Evolutionary conservation across 2,888 invertebrate genomes (phyloP).

Genomic region (Cybosia mesomella): DNA sequence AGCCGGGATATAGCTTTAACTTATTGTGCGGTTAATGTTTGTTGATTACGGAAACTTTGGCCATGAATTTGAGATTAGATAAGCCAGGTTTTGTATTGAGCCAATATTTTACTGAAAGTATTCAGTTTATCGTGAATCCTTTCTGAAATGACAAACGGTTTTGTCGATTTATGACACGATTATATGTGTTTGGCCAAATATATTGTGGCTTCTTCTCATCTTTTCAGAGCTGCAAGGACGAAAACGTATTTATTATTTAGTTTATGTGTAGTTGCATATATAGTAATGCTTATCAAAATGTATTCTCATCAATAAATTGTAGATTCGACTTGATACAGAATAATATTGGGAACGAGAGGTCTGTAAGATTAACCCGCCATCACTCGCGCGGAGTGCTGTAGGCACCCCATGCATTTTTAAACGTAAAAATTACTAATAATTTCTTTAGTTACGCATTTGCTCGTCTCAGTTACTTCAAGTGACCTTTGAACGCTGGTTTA

Average conservation of each 20-base stretch:
- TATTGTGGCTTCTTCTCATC: neutral
- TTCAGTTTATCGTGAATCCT: neutral
- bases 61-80: slow-evolving; percentile 7
- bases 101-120: neutral
- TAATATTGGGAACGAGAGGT: too few species aligned
- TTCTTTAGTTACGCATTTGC: too few species aligned
- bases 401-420: too few species aligned
- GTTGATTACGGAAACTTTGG: slow-evolving; percentile 25
- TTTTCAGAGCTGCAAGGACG: neutral
- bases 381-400: too few species aligned
- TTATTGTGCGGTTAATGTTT: slow-evolving; percentile 30
- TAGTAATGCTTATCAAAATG: neutral
- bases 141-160: neutral
- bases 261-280: too few species aligned
- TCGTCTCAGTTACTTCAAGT: too few species aligned
- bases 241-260: neutral
- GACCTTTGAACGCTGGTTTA: too few species aligned
- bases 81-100: neutral
- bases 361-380: too few species aligned
- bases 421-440: too few species aligned
- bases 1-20: slow-evolving; percentile 23
- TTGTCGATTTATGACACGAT: neutral
- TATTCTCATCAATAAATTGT: neutral
- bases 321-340: neutral
- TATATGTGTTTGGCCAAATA: neutral